phyloP scores from a whole-genome alignment of 2,797 vertebrate species.

The Smutsia gigantea region DNA sequence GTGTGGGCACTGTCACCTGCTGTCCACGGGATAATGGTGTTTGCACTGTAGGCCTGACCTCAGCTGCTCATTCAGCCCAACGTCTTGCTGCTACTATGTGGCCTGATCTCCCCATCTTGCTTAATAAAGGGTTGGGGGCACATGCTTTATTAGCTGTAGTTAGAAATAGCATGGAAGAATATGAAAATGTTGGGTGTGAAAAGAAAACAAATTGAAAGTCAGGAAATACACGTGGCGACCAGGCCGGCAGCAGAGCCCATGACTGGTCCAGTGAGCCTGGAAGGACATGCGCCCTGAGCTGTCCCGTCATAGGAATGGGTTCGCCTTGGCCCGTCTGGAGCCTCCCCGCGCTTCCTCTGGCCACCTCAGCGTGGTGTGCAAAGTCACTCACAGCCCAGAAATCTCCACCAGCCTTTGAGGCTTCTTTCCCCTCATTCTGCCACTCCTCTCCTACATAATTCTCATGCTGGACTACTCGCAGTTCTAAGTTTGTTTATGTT shows the following conservation, averaged over 20 bases:
- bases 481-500: neutral
- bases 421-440: neutral
- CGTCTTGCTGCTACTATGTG: neutral
- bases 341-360: neutral
- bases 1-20: neutral
- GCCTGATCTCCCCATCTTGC: neutral
- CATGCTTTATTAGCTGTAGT: neutral
- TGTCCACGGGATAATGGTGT: neutral
- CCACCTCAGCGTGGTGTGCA: neutral
- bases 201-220: neutral
- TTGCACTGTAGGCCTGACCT: neutral
- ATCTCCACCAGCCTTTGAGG: neutral
- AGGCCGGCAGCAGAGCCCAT: neutral
- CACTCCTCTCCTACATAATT: fast-evolving
- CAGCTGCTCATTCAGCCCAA: neutral
- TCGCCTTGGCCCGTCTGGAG: neutral
- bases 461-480: neutral
- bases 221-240: neutral
- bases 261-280: neutral
- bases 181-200: neutral
- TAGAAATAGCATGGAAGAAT: neutral
- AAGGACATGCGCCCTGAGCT: neutral
- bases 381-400: neutral
- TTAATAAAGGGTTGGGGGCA: neutral
- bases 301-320: neutral